Percentiles rank a stretch among this genome's conserved stretches.
Conservation (phyloP, 2,888 invertebrate genomes). For the Rotaria sp. region DNA sequence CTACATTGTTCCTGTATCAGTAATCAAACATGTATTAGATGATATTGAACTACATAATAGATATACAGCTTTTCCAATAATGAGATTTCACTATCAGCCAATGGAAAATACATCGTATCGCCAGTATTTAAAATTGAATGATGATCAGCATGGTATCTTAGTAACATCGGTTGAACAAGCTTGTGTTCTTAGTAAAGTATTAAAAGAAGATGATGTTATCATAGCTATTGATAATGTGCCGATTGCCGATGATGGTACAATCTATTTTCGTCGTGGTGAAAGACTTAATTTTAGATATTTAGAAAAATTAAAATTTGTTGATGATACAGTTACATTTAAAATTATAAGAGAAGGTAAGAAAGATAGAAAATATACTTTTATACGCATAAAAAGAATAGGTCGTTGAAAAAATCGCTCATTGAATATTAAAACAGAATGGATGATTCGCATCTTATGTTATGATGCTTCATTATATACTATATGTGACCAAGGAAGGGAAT, state of each 20-base stretch:
- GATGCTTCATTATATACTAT: too few species aligned
- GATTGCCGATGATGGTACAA: conserved; percentile 8
- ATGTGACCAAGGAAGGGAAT: too few species aligned
- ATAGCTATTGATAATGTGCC: not conserved
- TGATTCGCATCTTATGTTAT: too few species aligned
- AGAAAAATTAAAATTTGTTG: conserved; percentile 16
- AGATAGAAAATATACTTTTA: not conserved
- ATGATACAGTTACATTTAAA: conserved; percentile 3
- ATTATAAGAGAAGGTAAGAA: not conserved
- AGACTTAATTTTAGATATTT: not conserved
- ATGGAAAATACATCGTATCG: conserved; percentile 18
- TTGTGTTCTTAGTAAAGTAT: conserved; percentile 12
- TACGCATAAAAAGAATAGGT: too few species aligned
- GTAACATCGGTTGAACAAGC: not conserved
- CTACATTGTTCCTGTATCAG: not conserved
- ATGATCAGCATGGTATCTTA: conserved; percentile 17
- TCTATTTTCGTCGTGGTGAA: conserved; percentile 24
- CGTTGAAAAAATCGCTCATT: too few species aligned
- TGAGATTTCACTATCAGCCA: not conserved
- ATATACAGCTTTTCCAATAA: not conserved
- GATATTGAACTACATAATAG: conserved; percentile 9
- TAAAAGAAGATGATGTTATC: conserved; percentile 21
- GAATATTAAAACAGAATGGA: too few species aligned
- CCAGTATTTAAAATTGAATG: not conserved
- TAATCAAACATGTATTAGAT: conserved; percentile 11